Evolutionary conservation across 2,797 vertebrate species (phyloP), one percentile per base, ranked within the genome.

Genomic region (Notolepis coatsorum): DNA sequence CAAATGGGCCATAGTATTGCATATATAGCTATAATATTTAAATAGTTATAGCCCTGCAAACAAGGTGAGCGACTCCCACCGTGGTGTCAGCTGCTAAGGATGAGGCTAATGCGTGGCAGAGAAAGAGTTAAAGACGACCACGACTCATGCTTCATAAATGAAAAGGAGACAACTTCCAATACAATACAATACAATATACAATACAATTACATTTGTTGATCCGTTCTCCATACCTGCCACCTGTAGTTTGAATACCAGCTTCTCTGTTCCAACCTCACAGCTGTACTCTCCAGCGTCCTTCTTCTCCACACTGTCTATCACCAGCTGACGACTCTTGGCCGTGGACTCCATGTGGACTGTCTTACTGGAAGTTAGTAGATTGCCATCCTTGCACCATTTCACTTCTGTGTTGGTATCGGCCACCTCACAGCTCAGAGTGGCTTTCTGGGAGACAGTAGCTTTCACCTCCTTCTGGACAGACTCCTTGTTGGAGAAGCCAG

Each of bases 341-440:
- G 81, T 88, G 0, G 90, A 79, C 31, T 94, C 94, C 7, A 84
- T 12, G 1, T 52, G 90, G 7, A 90, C 39, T 1, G 79, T 89
- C 37, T 76, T 92, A 63, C 73, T 88, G 4, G 88, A 48, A 1
- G 62, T 85, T 62, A 95, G 59, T 28, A 86, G 79, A 37, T 91
- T 93, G 2, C 91, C 90, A 0, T 94, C 91, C 31, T 92, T 95
- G 76, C 80, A 93, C 93, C 94, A 96, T 21, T 92, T 94, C 54
- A 93, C 93, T 2, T 93, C 91, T 0, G 82, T 91, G 49, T 93
- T 92, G 10, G 55, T 7, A 18, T 94, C 86, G 10, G 86, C 68
- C 5, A 95, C 88, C 12, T 94, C 92, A 48, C 94, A 95, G 75
- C 80, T 93, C 27, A 95, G 61, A 0, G 55, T 83, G 50, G 89